phyloP scores from a whole-genome alignment of 2,888 invertebrate species.

The Hololepta plana region DNA sequence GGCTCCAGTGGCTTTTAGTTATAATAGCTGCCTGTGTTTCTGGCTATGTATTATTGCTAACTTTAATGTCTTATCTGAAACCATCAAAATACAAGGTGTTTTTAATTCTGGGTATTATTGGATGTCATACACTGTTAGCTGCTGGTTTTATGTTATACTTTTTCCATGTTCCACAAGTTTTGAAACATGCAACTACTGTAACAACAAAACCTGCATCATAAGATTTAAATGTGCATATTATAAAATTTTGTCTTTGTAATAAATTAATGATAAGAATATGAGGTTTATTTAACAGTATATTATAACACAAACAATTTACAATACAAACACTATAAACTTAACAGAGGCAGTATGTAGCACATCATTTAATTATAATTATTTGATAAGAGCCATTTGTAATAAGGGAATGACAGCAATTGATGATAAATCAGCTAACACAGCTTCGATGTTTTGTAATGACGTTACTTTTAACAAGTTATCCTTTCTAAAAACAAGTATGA shows the following conservation, averaged over 20 bases:
- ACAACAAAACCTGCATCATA: too few species aligned
- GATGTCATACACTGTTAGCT: conserved; percentile 66
- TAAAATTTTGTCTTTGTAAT: too few species aligned
- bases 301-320: background rate
- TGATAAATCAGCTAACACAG: conserved; percentile 72
- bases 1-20: conserved; percentile 80
- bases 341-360: conserved; percentile 1
- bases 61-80: conserved; percentile 58
- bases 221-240: too few species aligned
- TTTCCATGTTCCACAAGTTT: conserved; percentile 49
- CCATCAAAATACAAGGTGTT: conserved; percentile 46
- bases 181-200: too few species aligned
- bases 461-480: conserved; percentile 62
- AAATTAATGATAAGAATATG: too few species aligned
- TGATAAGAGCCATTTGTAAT: conserved; percentile 60
- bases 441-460: conserved; percentile 65
- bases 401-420: conserved; percentile 74
- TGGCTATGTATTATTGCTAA: conserved; percentile 67
- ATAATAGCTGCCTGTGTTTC: conserved; percentile 66
- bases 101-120: conserved; percentile 46
- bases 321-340: background rate
- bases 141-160: conserved; percentile 75
- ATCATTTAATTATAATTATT: conserved; percentile 26
- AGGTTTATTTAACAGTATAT: too few species aligned
- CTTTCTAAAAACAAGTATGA: conserved; percentile 70